These are phyloP conservation scores for Copidosoma aretas DNA, from an alignment of 2,888 invertebrate genomes.

Conservation along the genomic window DNA sequence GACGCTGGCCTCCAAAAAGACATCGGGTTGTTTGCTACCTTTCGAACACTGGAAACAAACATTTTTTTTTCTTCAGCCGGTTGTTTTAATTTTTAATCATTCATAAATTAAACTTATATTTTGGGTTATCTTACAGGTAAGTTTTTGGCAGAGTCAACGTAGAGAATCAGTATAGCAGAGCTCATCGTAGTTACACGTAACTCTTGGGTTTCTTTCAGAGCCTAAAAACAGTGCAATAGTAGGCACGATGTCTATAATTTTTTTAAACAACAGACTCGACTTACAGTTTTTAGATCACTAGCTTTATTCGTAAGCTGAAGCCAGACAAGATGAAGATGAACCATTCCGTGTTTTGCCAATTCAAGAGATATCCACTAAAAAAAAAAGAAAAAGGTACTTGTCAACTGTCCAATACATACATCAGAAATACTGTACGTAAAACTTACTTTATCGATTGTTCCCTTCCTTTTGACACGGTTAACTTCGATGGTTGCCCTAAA, in stretches of 20 bases:
- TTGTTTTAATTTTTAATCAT: conserved; percentile 6
- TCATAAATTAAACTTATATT: background rate
- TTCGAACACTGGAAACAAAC: conserved; percentile 51
- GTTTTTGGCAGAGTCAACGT: conserved; percentile 90
- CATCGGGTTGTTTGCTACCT: conserved; percentile 74
- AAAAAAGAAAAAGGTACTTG: conserved; percentile 45
- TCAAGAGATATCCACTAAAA: conserved; percentile 92
- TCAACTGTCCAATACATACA: too few species aligned
- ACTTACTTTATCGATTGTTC: conserved; percentile 76
- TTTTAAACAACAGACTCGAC: conserved; percentile 52
- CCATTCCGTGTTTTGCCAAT: conserved; percentile 92
- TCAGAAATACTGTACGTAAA: conserved; percentile 20
- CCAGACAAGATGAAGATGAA: conserved; percentile 91
- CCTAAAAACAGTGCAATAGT: conserved; percentile 62
- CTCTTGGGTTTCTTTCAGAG: conserved; percentile 76
- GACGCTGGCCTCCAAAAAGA: conserved; percentile 80
- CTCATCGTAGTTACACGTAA: conserved; percentile 78
- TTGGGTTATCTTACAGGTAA: conserved; percentile 75
- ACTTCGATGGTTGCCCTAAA: conserved; percentile 77
- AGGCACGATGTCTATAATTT: conserved; percentile 2
- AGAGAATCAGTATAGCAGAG: conserved; percentile 81
- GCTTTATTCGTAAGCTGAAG: conserved; percentile 77
- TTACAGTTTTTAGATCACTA: conserved; percentile 77
- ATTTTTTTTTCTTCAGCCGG: too few species aligned
- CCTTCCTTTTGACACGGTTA: conserved; percentile 73